Percentiles rank a stretch among this genome's conserved stretches.
Evolutionary conservation across 2,113 vertebrate genomes (phyloP).

Genomic region (Philantomba maxwellii): DNA sequence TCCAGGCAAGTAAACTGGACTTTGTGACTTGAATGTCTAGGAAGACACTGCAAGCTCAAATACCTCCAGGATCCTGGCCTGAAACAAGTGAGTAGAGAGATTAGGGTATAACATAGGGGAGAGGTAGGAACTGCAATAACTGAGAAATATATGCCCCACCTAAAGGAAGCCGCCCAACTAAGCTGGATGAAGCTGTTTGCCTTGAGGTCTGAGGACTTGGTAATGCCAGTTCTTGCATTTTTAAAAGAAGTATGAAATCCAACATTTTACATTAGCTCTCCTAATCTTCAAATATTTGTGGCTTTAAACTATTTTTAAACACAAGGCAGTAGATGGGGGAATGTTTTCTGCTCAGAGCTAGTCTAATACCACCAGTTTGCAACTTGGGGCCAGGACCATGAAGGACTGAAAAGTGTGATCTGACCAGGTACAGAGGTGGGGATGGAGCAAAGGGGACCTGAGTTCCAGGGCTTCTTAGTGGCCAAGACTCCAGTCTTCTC

Average conservation of each 20-base stretch:
- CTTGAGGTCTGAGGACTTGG: background rate
- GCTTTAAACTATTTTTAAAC: background rate
- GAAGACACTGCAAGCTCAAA: background rate
- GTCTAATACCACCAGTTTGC: background rate
- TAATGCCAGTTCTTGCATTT: background rate
- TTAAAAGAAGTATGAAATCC: background rate
- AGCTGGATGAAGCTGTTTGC: background rate
- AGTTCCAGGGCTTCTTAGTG: background rate
- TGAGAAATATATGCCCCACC: background rate
- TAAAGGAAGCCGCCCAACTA: background rate
- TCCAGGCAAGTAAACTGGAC: background rate
- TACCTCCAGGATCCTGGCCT: background rate
- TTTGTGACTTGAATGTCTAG: background rate
- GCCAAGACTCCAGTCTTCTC: background rate
- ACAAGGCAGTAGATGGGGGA: background rate
- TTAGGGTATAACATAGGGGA: background rate
- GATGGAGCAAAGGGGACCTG: background rate
- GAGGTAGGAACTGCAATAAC: too few relatives aligned
- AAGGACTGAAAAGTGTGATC: background rate
- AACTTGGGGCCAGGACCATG: background rate
- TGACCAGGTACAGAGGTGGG: background rate
- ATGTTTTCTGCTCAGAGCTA: background rate
- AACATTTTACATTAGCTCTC: background rate
- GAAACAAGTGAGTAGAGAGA: background rate
- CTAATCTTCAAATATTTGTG: background rate